Percentiles rank a stretch among this genome's conserved stretches.
These are phyloP conservation scores for Dryocosmus kuriphilus DNA, from an alignment of 2,888 invertebrate genomes.

Conservation along the genomic window DNA sequence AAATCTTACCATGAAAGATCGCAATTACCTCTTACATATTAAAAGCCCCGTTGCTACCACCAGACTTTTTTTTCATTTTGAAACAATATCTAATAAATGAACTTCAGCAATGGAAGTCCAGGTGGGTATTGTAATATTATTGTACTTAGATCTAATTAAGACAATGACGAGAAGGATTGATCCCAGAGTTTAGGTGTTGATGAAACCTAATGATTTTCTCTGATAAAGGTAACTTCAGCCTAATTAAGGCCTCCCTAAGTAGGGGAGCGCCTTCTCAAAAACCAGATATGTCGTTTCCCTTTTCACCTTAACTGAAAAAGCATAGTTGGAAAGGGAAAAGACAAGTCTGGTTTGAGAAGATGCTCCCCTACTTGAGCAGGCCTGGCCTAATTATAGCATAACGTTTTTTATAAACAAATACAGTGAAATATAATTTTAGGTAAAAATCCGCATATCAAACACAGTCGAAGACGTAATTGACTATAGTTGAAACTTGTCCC, in stretches of 20 bases:
- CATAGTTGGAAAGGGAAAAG: too few relatives aligned
- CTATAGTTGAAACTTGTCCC: not conserved
- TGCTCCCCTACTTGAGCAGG: too few relatives aligned
- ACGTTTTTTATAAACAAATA: not conserved
- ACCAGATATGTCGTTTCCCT: too few relatives aligned
- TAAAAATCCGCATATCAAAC: not conserved
- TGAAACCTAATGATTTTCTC: not conserved
- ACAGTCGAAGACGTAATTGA: not conserved
- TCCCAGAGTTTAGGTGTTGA: not conserved
- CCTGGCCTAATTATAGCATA: too few relatives aligned
- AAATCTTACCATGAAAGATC: constrained; percentile 71
- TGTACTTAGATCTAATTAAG: constrained; percentile 23
- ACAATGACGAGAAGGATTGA: not conserved
- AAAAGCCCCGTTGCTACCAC: constrained; percentile 68
- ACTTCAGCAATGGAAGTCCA: constrained; percentile 4
- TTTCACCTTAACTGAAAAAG: too few relatives aligned
- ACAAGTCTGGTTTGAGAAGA: too few relatives aligned
- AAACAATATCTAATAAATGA: constrained; percentile 6
- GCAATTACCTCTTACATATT: constrained; percentile 73
- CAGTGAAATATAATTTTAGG: not conserved
- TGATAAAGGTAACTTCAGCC: not conserved
- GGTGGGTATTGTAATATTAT: constrained; percentile 8
- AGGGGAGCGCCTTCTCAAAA: too few relatives aligned
- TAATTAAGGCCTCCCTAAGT: too few relatives aligned
- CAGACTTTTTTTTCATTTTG: constrained; percentile 40